These are phyloP conservation scores for Cybosia mesomella DNA, from an alignment of 2,888 invertebrate species.

Conservation along the genomic window DNA sequence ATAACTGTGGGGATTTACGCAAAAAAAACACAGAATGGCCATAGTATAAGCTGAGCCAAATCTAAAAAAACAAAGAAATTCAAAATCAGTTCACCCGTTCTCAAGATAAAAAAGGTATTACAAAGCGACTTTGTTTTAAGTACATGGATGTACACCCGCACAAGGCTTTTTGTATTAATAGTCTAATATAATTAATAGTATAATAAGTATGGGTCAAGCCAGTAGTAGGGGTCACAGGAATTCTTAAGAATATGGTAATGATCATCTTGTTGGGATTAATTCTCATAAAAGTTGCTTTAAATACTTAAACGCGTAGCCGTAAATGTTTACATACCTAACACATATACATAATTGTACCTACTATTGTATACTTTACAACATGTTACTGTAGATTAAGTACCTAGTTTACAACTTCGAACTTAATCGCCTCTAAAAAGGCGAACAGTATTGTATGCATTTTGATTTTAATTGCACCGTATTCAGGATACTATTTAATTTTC, in stretches of 20 bases:
- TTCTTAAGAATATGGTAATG: neutral
- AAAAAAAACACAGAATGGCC: too few relatives aligned
- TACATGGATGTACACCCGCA: neutral
- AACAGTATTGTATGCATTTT: neutral
- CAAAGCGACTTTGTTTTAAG: too few relatives aligned
- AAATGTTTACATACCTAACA: neutral
- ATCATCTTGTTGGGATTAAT: neutral
- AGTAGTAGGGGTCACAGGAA: too few relatives aligned
- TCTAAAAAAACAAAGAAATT: too few relatives aligned
- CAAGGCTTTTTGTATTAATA: too few relatives aligned
- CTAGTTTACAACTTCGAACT: neutral
- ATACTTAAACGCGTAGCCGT: neutral
- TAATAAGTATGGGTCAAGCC: too few relatives aligned
- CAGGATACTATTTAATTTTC: neutral
- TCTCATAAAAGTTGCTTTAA: neutral
- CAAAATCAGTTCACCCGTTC: too few relatives aligned
- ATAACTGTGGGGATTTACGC: too few relatives aligned
- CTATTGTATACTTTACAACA: slow-evolving; percentile 2
- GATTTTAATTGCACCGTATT: neutral
- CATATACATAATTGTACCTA: neutral
- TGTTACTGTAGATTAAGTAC: slow-evolving; percentile 5
- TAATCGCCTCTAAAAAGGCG: slow-evolving; percentile 11
- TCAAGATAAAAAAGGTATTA: too few relatives aligned
- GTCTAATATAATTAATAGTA: too few relatives aligned
- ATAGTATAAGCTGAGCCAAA: too few relatives aligned